phyloP scores from a whole-genome alignment of 2,888 invertebrate genomes.

The Autographa gamma region DNA sequence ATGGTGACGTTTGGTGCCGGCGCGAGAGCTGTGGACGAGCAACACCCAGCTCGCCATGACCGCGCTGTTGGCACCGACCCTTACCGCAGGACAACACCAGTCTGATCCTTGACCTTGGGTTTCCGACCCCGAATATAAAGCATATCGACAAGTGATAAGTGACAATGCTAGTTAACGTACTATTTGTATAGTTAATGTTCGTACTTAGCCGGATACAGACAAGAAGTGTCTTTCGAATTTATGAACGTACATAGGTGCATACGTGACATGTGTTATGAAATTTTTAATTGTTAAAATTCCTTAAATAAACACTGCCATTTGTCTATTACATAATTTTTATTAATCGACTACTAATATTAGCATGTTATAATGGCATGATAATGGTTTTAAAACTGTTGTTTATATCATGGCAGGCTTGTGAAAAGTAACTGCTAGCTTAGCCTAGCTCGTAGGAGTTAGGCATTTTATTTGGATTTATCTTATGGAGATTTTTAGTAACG shows the following conservation, averaged over 20 bases:
- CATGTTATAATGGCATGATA: no score
- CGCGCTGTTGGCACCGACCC: conserved; percentile 88
- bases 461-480: no score
- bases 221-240: conserved; percentile 83
- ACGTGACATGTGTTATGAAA: conserved; percentile 79
- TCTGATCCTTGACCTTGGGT: conserved; percentile 80
- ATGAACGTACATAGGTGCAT: conserved; percentile 74
- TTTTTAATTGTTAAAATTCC: conserved; percentile 86
- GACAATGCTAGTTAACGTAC: conserved; percentile 76
- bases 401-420: no score
- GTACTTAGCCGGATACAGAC: conserved; percentile 70
- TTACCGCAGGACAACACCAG: conserved; percentile 90
- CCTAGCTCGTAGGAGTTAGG: no score
- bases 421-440: no score
- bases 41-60: conserved; percentile 76
- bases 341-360: not conserved
- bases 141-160: conserved; percentile 87
- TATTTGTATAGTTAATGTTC: conserved; percentile 68
- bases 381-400: no score
- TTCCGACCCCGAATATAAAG: conserved; percentile 74
- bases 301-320: conserved; percentile 88
- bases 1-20: conserved; percentile 92
- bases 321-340: conserved; percentile 68
- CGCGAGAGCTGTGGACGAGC: conserved; percentile 74
- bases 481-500: no score